Evolutionary conservation across 1,140 invertebrate genomes (phyloP), one percentile per base, ranked within the genome.

Genomic region (Acyrthosiphon pisum): DNA sequence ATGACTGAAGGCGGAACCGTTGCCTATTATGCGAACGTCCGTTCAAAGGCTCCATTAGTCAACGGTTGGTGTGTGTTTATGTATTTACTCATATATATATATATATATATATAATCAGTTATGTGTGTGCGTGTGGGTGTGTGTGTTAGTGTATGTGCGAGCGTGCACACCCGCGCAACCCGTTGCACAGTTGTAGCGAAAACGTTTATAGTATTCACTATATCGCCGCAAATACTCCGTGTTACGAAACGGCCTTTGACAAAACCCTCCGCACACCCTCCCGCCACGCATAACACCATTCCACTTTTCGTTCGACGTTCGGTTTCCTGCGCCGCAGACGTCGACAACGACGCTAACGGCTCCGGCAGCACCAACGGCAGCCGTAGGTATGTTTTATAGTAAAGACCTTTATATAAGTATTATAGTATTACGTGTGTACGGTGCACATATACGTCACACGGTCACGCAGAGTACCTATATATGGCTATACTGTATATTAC

Each of bases 41-140:
- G 83, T 88, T 93, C 92, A 93, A 88, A 93, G 56, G 86, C 92
- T 93, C 92, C 68, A 92, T 92, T 92, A 83, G 76, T 83, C 76
- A 83, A 83, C 76, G 8, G 88, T 56, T 7, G 83, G 22, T 26
- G 37, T 41, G 26, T 86, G 60, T 76, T 14, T 76, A n/a, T n/a
- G 6, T n/a, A n/a, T 18, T 26, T 60, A 11, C 8, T 18, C 18
- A 6, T 68, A 68, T 60, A 30, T 60, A 60, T 60, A 68, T 60
- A 30, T 60, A 60, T 60, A 30, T 83, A 41, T 81, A 53, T 83
- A 83, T 37, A 83, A 44, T 60, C n/a, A 22, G 90, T 46, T 41
- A n/a, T 11, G 60, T 14, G 6, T 26, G n/a, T 37, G 88, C 41
- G 50, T 90, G 53, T 14, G 76, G 20, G n/a, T 8, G 87, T 1